Evolutionary conservation across 2,888 invertebrate genomes (phyloP), one percentile per base, ranked within the genome.

Genomic region (Diplolepis rosae): DNA sequence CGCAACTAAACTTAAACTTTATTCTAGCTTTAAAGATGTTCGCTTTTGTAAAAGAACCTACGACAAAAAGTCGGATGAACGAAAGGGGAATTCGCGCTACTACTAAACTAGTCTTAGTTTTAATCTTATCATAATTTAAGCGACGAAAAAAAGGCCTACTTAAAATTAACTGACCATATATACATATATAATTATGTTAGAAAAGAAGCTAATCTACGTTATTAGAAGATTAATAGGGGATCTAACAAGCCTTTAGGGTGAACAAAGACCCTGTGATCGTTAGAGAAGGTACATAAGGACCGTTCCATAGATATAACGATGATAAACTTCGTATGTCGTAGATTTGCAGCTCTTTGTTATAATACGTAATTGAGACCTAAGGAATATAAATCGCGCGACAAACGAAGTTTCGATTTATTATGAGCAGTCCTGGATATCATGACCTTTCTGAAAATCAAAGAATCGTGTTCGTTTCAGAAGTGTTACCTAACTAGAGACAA

Each of bases 81-180:
- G 28, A 52, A 28, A 52, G 52, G 52, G 28, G 28, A 52, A 52
- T 28, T 52, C 7, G 28, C 52, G 28, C 52, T 52, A 52, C 52
- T 52, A 30, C 28, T 52, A 52, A 52, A 52, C 28, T 52, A 52
- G 52, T 52, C n/a, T 9, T 52, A 52, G n/a, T 52, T 52, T 27
- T 52, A 52, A 52, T 28, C 28, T 52, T 52, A 52, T 28, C 7
- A 27, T 52, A 52, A 52, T 73, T 78, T 85, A 86, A 85, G 84
- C 80, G 79, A 83, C 72, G 72, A 81, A 80, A 67, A 77, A 82
- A 84, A 52, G 52, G 84, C 85, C 84, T 85, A 84, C 78, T 71
- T 84, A 84, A 83, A 50, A 52, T 72, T 84, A 79, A 80, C 72
- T 78, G 72, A 79, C 22, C 4, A 22, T 52, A 52, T 52, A 28